These are phyloP conservation scores for Acanthococcus lagerstroemiae DNA, from an alignment of 2,888 invertebrate genomes.

Conservation along the genomic window DNA sequence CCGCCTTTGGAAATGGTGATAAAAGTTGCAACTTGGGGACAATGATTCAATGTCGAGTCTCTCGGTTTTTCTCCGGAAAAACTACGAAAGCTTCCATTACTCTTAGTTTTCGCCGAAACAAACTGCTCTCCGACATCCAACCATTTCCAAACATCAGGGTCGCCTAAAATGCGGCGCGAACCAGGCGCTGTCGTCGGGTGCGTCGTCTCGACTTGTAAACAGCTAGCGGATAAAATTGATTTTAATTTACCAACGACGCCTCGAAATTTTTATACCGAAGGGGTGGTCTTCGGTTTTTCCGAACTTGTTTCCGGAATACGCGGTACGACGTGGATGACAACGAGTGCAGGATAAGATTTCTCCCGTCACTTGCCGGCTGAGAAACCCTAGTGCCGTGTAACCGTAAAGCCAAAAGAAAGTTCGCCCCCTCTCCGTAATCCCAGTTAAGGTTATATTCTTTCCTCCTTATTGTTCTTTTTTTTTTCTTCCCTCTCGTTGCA, in stretches of 20 bases:
- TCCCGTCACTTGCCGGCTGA: too few species aligned
- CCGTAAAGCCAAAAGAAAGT: slow-evolving; percentile 23
- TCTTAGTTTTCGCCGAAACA: slow-evolving; percentile 21
- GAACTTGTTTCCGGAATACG: too few species aligned
- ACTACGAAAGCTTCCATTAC: slow-evolving; percentile 27
- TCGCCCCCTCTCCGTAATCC: not conserved
- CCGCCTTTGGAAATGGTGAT: slow-evolving; percentile 27
- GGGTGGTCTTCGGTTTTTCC: too few species aligned
- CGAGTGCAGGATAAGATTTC: too few species aligned
- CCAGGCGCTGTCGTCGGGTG: too few species aligned
- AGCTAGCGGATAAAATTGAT: too few species aligned
- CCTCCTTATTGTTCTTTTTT: slow-evolving; percentile 18
- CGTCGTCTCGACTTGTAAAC: too few species aligned
- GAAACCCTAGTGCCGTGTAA: not conserved
- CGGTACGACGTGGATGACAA: too few species aligned
- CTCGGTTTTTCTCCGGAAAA: slow-evolving; percentile 24
- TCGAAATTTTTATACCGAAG: too few species aligned
- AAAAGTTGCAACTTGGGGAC: slow-evolving; percentile 30
- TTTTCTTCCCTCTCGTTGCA: slow-evolving; percentile 8
- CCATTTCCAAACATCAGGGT: slow-evolving; percentile 22
- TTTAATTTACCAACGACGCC: too few species aligned
- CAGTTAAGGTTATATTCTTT: slow-evolving; percentile 22
- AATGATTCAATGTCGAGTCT: slow-evolving; percentile 30
- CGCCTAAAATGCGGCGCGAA: slow-evolving; percentile 9
- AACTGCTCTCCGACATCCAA: slow-evolving; percentile 24